Conservation (phyloP, 2,113 vertebrate genomes). For the Bos taurus region ARS-UCD2.0 NC_037344.1:50306501-50307000, state of each 20-base stretch:
- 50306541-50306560: accelerated
- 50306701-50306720: accelerated
- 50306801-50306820: neutral
- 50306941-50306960: neutral
- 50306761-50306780: accelerated
- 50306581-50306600: accelerated
- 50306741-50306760: neutral
- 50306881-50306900: neutral
- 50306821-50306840: neutral
- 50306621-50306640: neutral
- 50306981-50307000: neutral
- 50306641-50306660: accelerated
- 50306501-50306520: accelerated
- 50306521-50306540: no score
- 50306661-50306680: neutral
- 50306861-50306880: neutral
- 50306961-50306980: neutral
- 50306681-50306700: neutral
- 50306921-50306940: neutral
- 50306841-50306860: neutral
- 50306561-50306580: neutral
- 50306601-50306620: neutral
- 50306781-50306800: neutral
- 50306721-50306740: neutral
- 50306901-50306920: neutral